Evolutionary conservation across 2,888 invertebrate genomes (phyloP).

Genomic region (Pharmacophagus antenor): DNA sequence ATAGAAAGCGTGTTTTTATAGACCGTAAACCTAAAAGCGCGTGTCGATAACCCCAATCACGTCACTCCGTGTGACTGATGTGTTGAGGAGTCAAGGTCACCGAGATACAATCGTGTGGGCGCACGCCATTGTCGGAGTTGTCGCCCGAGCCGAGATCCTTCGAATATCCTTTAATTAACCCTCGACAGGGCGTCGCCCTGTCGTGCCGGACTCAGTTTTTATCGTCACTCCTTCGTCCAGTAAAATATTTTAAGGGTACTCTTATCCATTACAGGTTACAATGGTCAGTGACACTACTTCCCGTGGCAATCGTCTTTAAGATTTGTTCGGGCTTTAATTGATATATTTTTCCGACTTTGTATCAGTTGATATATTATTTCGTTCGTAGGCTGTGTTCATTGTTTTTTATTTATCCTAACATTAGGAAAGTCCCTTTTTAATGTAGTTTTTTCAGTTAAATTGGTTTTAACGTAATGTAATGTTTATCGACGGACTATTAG

Average conservation of each 20-base stretch:
- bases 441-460: background rate
- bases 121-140: conserved; percentile 36
- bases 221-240: conserved; percentile 17
- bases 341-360: conserved; percentile 13
- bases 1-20: conserved; percentile 1
- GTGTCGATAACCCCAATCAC: conserved; percentile 26
- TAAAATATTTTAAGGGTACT: conserved; percentile 26
- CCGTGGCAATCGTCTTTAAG: conserved; percentile 18
- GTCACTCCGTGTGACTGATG: conserved; percentile 24
- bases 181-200: conserved; percentile 23
- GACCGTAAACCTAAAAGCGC: conserved; percentile 3
- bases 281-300: conserved; percentile 27
- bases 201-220: conserved; percentile 19
- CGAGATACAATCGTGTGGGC: conserved; percentile 28
- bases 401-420: background rate
- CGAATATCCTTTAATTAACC: conserved; percentile 44
- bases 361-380: conserved; percentile 8
- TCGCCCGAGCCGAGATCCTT: conserved; percentile 37
- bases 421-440: too few species aligned
- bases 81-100: conserved; percentile 39
- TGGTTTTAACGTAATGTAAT: background rate
- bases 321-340: conserved; percentile 13
- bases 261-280: conserved; percentile 26
- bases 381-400: background rate
- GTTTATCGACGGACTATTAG: background rate